A percentile compares a stretch with the other conserved stretches of the same genome.
Conservation (phyloP, 2,888 invertebrate genomes). For the Octonoba sinensis region DNA sequence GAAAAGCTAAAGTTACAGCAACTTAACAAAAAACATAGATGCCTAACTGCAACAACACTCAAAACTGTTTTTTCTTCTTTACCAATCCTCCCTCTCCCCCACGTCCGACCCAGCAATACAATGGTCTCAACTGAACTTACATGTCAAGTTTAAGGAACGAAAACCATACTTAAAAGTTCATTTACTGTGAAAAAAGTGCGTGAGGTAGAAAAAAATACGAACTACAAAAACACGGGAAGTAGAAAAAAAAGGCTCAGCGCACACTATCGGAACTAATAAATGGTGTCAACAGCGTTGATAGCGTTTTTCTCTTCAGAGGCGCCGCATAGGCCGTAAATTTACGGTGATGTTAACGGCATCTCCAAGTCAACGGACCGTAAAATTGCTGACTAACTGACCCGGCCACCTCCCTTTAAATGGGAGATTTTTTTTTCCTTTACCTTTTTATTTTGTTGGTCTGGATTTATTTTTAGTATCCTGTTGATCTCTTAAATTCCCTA, state of each 20-base stretch:
- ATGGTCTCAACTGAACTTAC: no score
- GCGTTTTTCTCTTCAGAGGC: no score
- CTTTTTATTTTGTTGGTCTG: no score
- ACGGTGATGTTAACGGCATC: slow-evolving; percentile 59
- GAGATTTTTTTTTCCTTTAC: neutral
- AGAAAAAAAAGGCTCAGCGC: neutral
- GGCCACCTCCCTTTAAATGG: slow-evolving; percentile 4
- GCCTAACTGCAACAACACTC: neutral
- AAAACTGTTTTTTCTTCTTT: no score
- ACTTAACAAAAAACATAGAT: neutral
- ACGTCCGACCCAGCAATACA: no score
- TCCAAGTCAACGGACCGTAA: slow-evolving; percentile 29
- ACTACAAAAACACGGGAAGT: slow-evolving; percentile 49
- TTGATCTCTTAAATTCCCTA: no score
- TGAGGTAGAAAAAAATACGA: neutral
- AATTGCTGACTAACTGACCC: slow-evolving; percentile 43
- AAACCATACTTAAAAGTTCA: slow-evolving; percentile 52
- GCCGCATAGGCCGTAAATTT: slow-evolving; percentile 41
- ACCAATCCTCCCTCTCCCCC: no score
- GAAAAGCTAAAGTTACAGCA: no score
- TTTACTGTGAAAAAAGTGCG: slow-evolving; percentile 17
- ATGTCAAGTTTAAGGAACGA: no score
- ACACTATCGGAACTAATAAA: slow-evolving; percentile 40
- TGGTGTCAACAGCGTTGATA: slow-evolving; percentile 52
- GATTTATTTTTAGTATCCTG: no score